phyloP scores from a whole-genome alignment of 2,888 invertebrate genomes.

The Polydrusus pterygomalis region DNA sequence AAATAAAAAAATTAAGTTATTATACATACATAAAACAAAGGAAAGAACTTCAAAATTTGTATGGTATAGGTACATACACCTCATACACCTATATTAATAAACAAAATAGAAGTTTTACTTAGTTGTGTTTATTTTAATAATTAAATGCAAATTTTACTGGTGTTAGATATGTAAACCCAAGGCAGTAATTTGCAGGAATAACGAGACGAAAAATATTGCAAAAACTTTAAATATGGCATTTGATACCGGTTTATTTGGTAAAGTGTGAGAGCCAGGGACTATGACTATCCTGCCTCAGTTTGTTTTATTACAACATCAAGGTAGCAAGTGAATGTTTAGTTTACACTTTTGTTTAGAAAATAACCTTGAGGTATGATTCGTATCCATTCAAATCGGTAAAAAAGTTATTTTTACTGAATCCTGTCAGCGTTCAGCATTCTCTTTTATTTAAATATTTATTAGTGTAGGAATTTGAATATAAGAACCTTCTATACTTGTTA shows the following conservation, averaged over 20 bases:
- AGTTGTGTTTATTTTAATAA: too few species aligned
- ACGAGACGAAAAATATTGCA: not conserved
- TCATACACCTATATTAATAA: too few species aligned
- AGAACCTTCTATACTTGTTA: constrained; percentile 61
- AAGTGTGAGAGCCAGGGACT: constrained; percentile 30
- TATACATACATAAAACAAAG: too few species aligned
- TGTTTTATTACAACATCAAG: constrained; percentile 63
- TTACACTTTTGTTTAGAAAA: constrained; percentile 65
- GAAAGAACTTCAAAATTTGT: too few species aligned
- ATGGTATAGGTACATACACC: too few species aligned
- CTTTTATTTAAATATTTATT: constrained; percentile 63
- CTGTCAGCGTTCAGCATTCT: constrained; percentile 60
- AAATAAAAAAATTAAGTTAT: too few species aligned
- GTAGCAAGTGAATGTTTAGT: constrained; percentile 65
- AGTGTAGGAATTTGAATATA: constrained; percentile 61
- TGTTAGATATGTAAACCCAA: not conserved
- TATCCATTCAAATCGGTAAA: constrained; percentile 61
- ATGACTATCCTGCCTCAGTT: constrained; percentile 43
- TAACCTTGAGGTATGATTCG: constrained; percentile 64
- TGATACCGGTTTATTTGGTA: constrained; percentile 25
- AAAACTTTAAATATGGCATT: constrained; percentile 10
- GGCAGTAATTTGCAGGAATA: not conserved
- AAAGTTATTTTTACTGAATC: constrained; percentile 63
- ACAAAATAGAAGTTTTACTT: too few species aligned
- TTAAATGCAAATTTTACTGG: too few species aligned